Conservation (phyloP, 2,888 invertebrate species). For the Conistra vaccinii region DNA sequence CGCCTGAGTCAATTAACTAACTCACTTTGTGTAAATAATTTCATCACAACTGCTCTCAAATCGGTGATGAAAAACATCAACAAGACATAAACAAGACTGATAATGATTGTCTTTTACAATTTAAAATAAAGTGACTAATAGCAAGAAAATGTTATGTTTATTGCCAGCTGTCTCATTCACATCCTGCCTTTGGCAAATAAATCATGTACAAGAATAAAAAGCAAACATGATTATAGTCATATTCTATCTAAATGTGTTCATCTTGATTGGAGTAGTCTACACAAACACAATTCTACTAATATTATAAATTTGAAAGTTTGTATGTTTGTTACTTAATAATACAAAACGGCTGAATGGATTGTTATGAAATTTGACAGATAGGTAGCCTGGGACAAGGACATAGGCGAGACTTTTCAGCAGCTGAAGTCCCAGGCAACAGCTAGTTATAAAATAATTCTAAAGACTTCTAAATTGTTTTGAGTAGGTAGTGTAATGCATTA, state of each 20-base stretch:
- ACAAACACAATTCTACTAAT: neutral
- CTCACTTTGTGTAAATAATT: no score
- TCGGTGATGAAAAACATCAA: no score
- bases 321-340: neutral
- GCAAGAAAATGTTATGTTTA: neutral
- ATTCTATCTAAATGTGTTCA: neutral
- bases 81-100: conserved; percentile 6
- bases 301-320: neutral
- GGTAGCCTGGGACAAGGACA: neutral
- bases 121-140: neutral
- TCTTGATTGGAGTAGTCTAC: neutral
- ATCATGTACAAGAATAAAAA: neutral
- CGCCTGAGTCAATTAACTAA: no score
- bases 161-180: neutral
- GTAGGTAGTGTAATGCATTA: conserved; percentile 19
- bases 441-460: neutral
- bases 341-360: neutral
- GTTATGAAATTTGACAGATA: neutral
- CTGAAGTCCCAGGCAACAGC: neutral
- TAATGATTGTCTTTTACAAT: neutral
- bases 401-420: neutral
- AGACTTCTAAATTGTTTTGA: neutral
- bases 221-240: neutral
- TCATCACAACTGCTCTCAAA: no score
- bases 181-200: no score